A percentile compares a stretch with the other conserved stretches of the same genome.
Conservation (phyloP, 2,888 invertebrate genomes). For the Pammene aurita region DNA sequence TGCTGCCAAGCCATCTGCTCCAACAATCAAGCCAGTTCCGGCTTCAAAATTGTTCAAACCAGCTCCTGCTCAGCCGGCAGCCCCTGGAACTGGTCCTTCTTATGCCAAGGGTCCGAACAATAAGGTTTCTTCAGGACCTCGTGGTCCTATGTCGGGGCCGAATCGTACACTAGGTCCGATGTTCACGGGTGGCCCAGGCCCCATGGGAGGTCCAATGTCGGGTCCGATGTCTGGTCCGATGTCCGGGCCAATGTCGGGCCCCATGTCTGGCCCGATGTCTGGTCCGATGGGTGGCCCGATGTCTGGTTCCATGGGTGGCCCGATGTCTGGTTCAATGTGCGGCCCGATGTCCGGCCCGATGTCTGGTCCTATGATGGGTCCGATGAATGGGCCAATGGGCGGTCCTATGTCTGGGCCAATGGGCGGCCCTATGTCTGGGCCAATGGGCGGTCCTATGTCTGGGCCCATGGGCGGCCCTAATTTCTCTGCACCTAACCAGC, state of each 20-base stretch:
- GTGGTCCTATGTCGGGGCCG: constrained; percentile 32
- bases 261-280: neutral
- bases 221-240: neutral
- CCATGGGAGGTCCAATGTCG: neutral
- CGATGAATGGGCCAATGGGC: neutral
- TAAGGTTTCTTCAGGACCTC: neutral
- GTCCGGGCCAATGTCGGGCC: neutral
- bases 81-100: constrained; percentile 24
- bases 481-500: constrained; percentile 18
- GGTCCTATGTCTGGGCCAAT: neutral
- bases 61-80: constrained; percentile 16
- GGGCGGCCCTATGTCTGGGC: neutral
- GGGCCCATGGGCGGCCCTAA: neutral
- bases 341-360: neutral
- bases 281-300: neutral
- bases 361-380: neutral
- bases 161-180: neutral
- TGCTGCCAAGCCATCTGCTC: constrained; percentile 17
- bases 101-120: neutral
- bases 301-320: neutral
- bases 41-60: constrained; percentile 33
- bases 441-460: neutral
- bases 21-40: neutral
- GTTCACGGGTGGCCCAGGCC: neutral
- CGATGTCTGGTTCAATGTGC: neutral